Percentiles rank a stretch among this genome's conserved stretches.
Conservation (phyloP, 2,797 vertebrate species). For the Mareca strepera region DNA sequence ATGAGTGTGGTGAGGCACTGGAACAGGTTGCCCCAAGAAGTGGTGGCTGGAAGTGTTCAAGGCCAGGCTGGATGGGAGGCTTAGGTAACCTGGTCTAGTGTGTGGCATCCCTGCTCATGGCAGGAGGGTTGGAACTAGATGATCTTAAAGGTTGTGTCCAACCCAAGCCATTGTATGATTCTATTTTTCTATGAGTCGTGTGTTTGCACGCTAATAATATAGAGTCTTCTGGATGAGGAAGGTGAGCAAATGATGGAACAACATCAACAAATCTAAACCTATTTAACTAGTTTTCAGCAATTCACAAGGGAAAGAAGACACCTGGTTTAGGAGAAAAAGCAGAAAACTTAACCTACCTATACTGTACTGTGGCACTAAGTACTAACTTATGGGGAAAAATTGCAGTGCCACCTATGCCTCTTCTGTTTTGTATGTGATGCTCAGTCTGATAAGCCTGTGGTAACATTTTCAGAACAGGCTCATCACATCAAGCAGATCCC, state of each 20-base stretch:
- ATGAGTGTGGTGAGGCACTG: too few species aligned
- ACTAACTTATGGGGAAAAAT: neutral
- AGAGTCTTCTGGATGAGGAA: neutral
- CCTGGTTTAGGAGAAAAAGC: neutral
- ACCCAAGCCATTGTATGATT: too few species aligned
- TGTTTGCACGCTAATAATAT: neutral
- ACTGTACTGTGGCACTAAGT: neutral
- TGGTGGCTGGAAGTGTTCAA: too few species aligned
- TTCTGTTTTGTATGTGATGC: neutral
- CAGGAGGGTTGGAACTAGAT: too few species aligned
- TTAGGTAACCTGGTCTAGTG: too few species aligned
- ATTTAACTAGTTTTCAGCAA: neutral
- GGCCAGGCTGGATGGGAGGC: too few species aligned
- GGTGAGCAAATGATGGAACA: neutral
- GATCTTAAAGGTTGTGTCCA: too few species aligned
- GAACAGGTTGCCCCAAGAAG: too few species aligned
- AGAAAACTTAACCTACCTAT: neutral
- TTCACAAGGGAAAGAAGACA: neutral
- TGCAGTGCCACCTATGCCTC: neutral
- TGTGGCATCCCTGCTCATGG: too few species aligned
- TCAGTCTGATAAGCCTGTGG: neutral
- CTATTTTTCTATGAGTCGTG: neutral
- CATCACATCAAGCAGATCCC: neutral
- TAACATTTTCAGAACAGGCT: constrained; percentile 22
- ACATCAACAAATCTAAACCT: neutral